A percentile compares a stretch with the other conserved stretches of the same genome.
Conservation (phyloP, 2,888 invertebrate genomes). For the Calameuta pallipes region DNA sequence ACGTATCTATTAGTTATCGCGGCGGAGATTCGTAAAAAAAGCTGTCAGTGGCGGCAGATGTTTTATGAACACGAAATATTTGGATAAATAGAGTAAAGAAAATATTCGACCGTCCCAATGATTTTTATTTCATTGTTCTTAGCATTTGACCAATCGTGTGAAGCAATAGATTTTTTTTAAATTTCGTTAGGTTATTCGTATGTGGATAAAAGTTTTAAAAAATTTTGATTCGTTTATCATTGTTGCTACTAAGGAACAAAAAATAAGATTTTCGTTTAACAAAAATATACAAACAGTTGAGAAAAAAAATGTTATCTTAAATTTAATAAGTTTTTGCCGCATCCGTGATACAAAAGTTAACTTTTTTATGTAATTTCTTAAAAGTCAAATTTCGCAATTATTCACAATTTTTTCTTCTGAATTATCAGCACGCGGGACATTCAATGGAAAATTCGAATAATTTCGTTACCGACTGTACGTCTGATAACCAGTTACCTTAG, state of each 20-base stretch:
- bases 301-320: background rate
- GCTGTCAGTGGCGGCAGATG: background rate
- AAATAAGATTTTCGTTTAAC: background rate
- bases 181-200: background rate
- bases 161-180: background rate
- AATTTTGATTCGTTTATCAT: background rate
- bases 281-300: background rate
- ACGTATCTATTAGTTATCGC: background rate
- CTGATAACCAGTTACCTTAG: background rate
- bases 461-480: background rate
- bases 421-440: background rate
- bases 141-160: background rate
- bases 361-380: background rate
- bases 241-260: background rate
- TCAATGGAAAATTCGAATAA: background rate
- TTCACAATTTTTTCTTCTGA: background rate
- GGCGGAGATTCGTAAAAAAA: background rate
- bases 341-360: background rate
- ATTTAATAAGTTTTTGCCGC: background rate
- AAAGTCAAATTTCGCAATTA: background rate
- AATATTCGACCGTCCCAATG: background rate
- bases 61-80: background rate
- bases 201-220: background rate
- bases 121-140: background rate
- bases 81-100: background rate